phyloP scores from a whole-genome alignment of 2,888 invertebrate genomes.

The Dryobota labecula region DNA sequence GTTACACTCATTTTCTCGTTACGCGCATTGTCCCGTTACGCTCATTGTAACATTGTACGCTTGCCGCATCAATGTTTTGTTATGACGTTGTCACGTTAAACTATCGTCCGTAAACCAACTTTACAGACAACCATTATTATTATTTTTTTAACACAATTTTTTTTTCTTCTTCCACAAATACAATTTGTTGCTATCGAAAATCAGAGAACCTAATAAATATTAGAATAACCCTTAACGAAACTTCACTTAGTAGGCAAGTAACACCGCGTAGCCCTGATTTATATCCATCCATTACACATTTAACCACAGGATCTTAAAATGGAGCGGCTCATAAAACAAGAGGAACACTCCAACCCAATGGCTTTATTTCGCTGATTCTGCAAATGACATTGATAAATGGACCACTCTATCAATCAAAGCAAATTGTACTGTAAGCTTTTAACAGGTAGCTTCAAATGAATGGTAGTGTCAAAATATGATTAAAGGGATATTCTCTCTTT shows the following conservation, averaged over 20 bases:
- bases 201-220: constrained; percentile 7
- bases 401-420: constrained; percentile 79
- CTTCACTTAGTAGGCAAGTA: constrained; percentile 34
- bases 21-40: too few relatives aligned
- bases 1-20: too few relatives aligned
- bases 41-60: too few relatives aligned
- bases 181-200: background rate
- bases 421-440: constrained; percentile 73
- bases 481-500: constrained; percentile 40
- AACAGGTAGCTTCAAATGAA: constrained; percentile 67
- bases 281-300: constrained; percentile 68
- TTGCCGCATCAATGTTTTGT: too few relatives aligned
- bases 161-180: background rate
- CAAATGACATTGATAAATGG: constrained; percentile 80
- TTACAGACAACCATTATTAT: too few relatives aligned
- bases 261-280: constrained; percentile 60
- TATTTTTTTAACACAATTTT: too few relatives aligned
- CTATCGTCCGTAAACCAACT: too few relatives aligned
- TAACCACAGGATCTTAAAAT: constrained; percentile 70
- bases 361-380: constrained; percentile 76
- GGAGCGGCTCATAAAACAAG: constrained; percentile 73
- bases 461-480: constrained; percentile 49
- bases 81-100: too few relatives aligned
- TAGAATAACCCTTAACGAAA: constrained; percentile 25
- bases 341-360: constrained; percentile 57